Evolutionary conservation across 1,140 invertebrate species (phyloP), one percentile per base, ranked within the genome.

Genomic region (Sinella curviseta): DNA sequence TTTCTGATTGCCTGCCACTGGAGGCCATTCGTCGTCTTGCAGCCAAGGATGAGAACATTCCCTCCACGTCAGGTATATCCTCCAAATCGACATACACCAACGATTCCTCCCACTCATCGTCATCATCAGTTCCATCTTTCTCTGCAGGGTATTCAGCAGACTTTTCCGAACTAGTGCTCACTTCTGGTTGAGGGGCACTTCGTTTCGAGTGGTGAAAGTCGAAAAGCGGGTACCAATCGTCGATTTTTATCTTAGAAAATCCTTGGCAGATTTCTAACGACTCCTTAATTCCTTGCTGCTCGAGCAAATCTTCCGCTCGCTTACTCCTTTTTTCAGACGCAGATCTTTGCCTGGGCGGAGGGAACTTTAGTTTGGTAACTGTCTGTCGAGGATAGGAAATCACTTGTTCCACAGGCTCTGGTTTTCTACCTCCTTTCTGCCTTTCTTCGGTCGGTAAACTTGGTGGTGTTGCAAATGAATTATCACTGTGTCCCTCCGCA

Each of bases 251-350:
- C 31, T 70, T 70, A 2, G 65, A 70, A 1, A 70, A 12, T 30
- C 65, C 65, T n/a, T 70, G 65, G n/a, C 65, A 70, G 14, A 70
- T 70, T 70, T 70, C 65, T 70, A 70, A 31, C 26, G 65, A 70
- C 30, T 65, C 57, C 57, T 65, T 65, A 4, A 65, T 26, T 30
- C 65, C n/a, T 70, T 24, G n/a, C 26, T 70, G 39, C 17, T 17
- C 39, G 39, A 4, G 55, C 24, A 12, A 14, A n/a, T n/a, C n/a
- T n/a, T n/a, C n/a, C n/a, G n/a, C n/a, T n/a, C n/a, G n/a, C n/a
- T n/a, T n/a, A n/a, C n/a, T n/a, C n/a, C n/a, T n/a, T n/a, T n/a
- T n/a, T n/a, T n/a, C n/a, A n/a, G n/a, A n/a, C n/a, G n/a, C n/a
- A n/a, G n/a, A n/a, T n/a, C n/a, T n/a, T 24, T 60, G 14, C 24